phyloP scores from a whole-genome alignment of 92 coral and sea anemone species.

The Chrysogorgia sp. region DNA sequence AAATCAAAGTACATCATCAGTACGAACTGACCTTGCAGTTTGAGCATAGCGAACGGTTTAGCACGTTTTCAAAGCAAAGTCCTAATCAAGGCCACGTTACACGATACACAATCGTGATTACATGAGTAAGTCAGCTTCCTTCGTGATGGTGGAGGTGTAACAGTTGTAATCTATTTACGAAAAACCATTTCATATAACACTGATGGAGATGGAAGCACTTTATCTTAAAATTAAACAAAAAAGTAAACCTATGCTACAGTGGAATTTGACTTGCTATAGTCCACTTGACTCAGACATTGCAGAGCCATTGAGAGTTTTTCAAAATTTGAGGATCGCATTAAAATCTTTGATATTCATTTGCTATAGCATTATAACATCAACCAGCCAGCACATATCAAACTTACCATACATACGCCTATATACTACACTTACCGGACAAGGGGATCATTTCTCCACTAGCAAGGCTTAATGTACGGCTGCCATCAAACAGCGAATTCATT shows the following conservation, averaged over 20 bases:
- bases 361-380: neutral
- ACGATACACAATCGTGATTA: too few relatives aligned
- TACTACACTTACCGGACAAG: constrained; percentile 68
- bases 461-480: constrained; percentile 71
- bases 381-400: neutral
- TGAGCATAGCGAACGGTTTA: neutral
- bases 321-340: too few relatives aligned
- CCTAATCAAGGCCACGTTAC: neutral
- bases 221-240: too few relatives aligned
- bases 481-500: constrained; percentile 80
- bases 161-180: too few relatives aligned
- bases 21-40: neutral
- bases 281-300: too few relatives aligned
- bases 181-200: too few relatives aligned
- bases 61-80: neutral
- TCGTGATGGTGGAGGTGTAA: too few relatives aligned
- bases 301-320: too few relatives aligned
- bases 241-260: too few relatives aligned
- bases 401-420: neutral
- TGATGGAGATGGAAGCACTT: too few relatives aligned
- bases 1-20: neutral
- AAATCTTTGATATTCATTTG: neutral
- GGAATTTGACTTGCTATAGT: too few relatives aligned
- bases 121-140: too few relatives aligned
- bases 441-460: constrained; percentile 82